Base-by-base conservation (phyloP, 1,140 invertebrate genomes). In the Proales similis region DNA sequence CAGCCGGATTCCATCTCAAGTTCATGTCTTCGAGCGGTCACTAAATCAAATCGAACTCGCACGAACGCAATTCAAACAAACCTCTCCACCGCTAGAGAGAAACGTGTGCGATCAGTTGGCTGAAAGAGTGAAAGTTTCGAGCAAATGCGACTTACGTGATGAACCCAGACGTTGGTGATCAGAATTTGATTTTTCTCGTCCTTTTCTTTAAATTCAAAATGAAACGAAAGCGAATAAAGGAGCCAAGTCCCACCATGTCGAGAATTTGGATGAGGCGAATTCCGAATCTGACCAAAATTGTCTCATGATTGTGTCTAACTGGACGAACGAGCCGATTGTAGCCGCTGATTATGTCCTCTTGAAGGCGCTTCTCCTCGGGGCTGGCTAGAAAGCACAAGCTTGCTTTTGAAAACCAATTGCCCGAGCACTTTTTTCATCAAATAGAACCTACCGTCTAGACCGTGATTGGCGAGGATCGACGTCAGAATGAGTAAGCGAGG, bases 301-400 rank as follows among this genome's bases (percentile, higher is more conserved):
- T 48, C 11, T 63, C 29, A 38, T 14, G 38, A 12, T 36, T 39
- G 38, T 47, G 36, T 63, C 39, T 17, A 2, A 63, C 61, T 24
- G 61, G 61, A 12, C 43, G 29, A 48, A 63, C 61, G 17, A 48
- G n/a, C 11, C 19, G 14, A 27, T 63, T 48, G 30, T 63, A 63
- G 24, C 20, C 17, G 27, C 17, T 5, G 7, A 63, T 63, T 17
- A 63, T 9, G n/a, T 39, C 27, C 26, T 63, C 22, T 38, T 48
- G 39, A 4, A 63, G 24, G 17, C 30, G 14, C 32, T 63, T 63
- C 20, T 43, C 73, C 61, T 76, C 69, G 24, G n/a, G n/a, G n/a
- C n/a, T n/a, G n/a, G n/a, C n/a, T n/a, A n/a, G n/a, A n/a, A n/a
- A n/a, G n/a, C n/a, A n/a, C n/a, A n/a, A n/a, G n/a, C n/a, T n/a